phyloP scores from a whole-genome alignment of 2,797 vertebrate genomes.

The Neosalanx taihuensis region DNA sequence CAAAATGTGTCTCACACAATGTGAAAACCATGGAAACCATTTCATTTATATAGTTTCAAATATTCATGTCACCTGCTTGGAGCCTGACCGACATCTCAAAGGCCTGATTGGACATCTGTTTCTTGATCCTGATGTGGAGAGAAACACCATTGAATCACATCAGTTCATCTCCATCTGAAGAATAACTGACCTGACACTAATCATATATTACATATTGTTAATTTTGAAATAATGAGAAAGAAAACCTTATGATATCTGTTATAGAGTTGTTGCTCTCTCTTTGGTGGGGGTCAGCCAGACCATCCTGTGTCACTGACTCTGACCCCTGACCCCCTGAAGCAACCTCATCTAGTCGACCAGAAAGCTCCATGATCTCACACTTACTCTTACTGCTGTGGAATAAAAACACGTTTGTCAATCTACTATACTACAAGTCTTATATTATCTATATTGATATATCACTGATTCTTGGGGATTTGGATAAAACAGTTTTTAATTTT shows the following conservation, averaged over 20 bases:
- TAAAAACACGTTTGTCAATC: background rate
- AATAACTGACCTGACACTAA: background rate
- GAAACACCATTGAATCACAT: conserved; percentile 2
- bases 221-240: background rate
- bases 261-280: conserved; percentile 37
- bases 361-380: conserved; percentile 42
- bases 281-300: conserved; percentile 22
- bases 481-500: no score
- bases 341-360: conserved; percentile 25
- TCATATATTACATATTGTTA: background rate
- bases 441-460: no score
- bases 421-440: background rate
- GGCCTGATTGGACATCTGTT: conserved; percentile 75
- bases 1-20: background rate
- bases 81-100: conserved; percentile 76
- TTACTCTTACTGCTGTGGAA: background rate
- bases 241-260: conserved; percentile 64
- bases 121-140: conserved; percentile 65
- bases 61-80: conserved; percentile 48
- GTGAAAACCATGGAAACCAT: background rate
- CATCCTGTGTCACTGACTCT: conserved; percentile 21
- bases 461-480: no score
- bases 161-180: background rate
- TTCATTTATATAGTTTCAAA: background rate
- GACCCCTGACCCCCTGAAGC: conserved; percentile 34